Evolutionary conservation across 2,113 vertebrate species (phyloP), one percentile per base, ranked within the genome.

Genomic region (Otocyon megalotis): DNA sequence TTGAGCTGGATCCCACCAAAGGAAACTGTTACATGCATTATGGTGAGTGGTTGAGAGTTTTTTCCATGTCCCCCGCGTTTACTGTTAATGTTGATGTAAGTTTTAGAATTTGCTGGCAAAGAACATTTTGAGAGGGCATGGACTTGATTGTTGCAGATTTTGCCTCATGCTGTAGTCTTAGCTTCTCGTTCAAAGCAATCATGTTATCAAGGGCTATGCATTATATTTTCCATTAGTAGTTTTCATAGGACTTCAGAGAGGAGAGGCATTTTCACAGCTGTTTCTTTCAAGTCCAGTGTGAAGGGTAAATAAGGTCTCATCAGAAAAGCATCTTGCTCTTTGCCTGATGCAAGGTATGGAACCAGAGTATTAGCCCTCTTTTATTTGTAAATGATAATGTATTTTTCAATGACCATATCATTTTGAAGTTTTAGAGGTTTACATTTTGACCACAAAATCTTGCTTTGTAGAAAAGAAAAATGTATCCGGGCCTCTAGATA

Each of bases 11-110:
- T 98, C 99, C 99, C 90, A 98, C 99, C 97, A 99, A 99, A 99
- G 99, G 99, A 98, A 99, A 99, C 98, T 99, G 99, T 98, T 99
- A 99, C 98, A 99, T 99, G 99, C 99, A 99, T 99, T 99, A 99
- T 94, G 99, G 99, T 99, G 98, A 94, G 99, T 98, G 98, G 56
- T 67, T 77, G 81, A 96, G 72, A 95, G 82, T 97, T 97, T 97
- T 82, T 86, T 80, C 58, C 79, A n/a, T 30, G 4, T 56, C 43
- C 11, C 56, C 67, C 37, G 28, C 17, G 3, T 82, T 96, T 90
- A 60, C 28, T 84, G 0, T 53, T 76, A 35, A 79, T 35, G 54
- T 82, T 62, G 24, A 13, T 88, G 5, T 0, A 54, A 97, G 43
- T 90, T 81, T 60, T 62, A 35, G 56, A 26, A 54, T 76, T 97